phyloP scores from a whole-genome alignment of 2,113 vertebrate species.

The Fukomys damarensis region DNA sequence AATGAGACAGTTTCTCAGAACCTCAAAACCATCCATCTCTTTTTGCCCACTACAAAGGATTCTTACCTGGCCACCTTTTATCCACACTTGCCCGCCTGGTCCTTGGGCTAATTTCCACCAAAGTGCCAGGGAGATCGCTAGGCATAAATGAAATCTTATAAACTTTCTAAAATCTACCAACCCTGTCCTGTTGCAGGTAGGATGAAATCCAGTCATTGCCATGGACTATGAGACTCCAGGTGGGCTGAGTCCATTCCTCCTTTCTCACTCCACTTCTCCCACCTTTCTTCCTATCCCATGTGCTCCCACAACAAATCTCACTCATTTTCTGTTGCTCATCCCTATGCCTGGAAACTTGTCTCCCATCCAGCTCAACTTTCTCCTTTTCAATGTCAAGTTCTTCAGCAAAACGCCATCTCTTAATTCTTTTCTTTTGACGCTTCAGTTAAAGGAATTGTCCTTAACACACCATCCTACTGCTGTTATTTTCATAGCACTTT shows the following conservation, averaged over 20 bases:
- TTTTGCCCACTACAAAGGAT: neutral
- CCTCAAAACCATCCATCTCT: neutral
- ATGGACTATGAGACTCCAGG: accelerated
- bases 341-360: neutral
- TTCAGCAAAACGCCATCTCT: neutral
- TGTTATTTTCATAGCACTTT: neutral
- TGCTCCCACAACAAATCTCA: neutral
- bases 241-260: neutral
- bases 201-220: neutral
- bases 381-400: neutral
- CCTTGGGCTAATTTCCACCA: neutral
- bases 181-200: neutral
- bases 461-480: neutral
- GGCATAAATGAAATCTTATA: neutral
- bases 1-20: neutral
- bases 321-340: neutral
- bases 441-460: neutral
- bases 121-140: neutral
- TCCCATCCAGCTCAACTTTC: neutral
- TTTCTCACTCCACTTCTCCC: neutral
- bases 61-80: neutral
- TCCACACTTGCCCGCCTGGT: neutral
- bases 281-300: neutral
- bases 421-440: neutral
- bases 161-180: neutral